Base-by-base conservation (phyloP, 2,113 vertebrate genomes). In the Choloepus hoffmanni region DNA sequence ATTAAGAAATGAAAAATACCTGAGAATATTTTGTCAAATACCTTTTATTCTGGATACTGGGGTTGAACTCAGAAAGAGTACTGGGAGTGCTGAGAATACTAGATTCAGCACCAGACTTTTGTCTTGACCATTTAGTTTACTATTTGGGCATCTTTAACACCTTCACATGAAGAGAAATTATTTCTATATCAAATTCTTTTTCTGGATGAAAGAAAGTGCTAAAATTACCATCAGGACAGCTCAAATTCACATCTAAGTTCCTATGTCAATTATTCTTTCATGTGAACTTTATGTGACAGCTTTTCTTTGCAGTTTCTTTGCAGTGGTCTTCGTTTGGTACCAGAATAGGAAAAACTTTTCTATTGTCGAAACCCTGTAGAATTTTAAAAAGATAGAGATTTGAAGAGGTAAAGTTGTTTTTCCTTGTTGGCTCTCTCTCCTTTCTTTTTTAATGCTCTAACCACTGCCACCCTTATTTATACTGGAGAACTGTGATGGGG, bases 1-100 rank as follows among this genome's bases (percentile, higher is more conserved):
- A 60, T 83, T 74, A 83, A 90, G 28, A 85, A 87, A 86, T 82
- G 33, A 68, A 90, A 89, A 95, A 84, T 93, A 62, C 28, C 43
- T 90, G 50, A 90, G 4, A 60, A 7, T 85, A 77, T 77, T 89
- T 92, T 88, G 11, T 82, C 78, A 95, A 95, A 79, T 73, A 40
- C n/a, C 36, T 60, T 7, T 60, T 23, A 92, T 93, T 88, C 45
- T 24, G 77, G 55, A 48, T 92, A 43, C 13, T 78, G 43, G 21
- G 43, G 90, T 90, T 79, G 28, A 83, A 87, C 23, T 24, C 87
- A 33, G 67, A 79, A 48, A 92, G 62, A 58, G 9, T 21, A 73
- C 0, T 73, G 36, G 6, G 14, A 7, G 0, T 93, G 19, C 28
- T 83, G 40, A 96, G 45, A 85, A 68, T 87, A 79, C 11, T 84